Evolutionary conservation across 2,113 vertebrate species (phyloP).

Genomic region (Dipodomys spectabilis): DNA sequence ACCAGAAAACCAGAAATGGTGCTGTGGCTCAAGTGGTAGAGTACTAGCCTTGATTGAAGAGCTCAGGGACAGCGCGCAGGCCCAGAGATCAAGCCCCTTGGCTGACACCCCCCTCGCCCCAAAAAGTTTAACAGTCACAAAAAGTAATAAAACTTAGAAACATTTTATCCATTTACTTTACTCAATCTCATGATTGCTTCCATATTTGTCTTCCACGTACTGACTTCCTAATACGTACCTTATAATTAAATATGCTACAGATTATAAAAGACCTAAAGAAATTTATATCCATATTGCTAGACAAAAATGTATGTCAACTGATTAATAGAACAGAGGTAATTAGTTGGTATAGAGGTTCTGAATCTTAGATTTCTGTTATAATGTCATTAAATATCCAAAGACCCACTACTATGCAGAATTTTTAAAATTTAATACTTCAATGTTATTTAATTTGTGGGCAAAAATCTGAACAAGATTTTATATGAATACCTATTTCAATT

Average conservation of each 20-base stretch:
- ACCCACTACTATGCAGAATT: neutral
- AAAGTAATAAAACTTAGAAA: neutral
- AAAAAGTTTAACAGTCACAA: constrained; percentile 30
- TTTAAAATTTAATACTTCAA: neutral
- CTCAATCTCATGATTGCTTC: constrained; percentile 40
- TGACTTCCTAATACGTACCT: neutral
- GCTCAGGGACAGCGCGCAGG: no score
- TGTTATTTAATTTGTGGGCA: neutral
- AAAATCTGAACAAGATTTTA: neutral
- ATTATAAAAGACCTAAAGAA: constrained; percentile 10
- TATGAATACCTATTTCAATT: neutral
- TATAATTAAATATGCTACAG: neutral
- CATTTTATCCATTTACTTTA: constrained; percentile 30
- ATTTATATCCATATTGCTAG: neutral
- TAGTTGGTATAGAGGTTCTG: neutral
- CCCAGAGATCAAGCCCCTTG: no score
- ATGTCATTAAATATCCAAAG: neutral
- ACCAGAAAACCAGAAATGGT: no score
- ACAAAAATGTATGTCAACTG: neutral
- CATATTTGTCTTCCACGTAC: neutral
- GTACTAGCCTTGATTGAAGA: no score
- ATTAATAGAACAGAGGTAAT: constrained; percentile 38
- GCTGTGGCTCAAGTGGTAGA: no score
- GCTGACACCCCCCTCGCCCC: no score
- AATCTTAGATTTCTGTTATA: constrained; percentile 35